Base-by-base conservation (phyloP, 2,888 invertebrate species). In the Hyppa rectilinea region DNA sequence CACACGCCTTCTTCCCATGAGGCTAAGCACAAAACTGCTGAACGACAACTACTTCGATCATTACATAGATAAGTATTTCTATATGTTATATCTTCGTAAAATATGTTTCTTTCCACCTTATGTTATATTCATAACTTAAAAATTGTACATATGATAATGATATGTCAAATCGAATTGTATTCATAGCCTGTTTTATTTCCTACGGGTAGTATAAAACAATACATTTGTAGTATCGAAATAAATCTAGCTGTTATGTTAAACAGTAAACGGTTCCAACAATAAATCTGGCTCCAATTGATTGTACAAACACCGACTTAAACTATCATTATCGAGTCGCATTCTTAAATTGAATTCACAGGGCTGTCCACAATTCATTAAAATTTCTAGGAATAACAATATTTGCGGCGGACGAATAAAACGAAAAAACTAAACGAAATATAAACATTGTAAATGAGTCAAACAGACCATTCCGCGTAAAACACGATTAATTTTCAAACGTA, bases 301-400 rank as follows among this genome's bases (percentile, higher is more conserved):
- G 66, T 69, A 73, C 71, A 73, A 79, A 80, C 81, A 78, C 71
- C 65, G 72, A 81, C 72, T 79, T 77, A 73, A 78, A 80, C 82
- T 76, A 77, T 75, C 70, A 78, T 78, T 83, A 80, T 85, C 70
- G 71, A 78, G 61, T 70, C 62, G 53, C 65, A 70, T 71, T 71
- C 75, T 82, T 80, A 68, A 82, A 82, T 85, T 78, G 66, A 74
- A 73, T 79, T 75, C 49, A 36, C 71, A 82, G 83, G 87, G 84
- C 34, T 85, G 87, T 23, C 73, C 9, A 10, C 20, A 23, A 50
- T 17, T 40, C 2, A 49, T 36, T 23, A 12, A n/a, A 17, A 36
- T 58, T 58, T 43, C 2, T 17, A 9, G 9, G 43, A 58, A 29
- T 36, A 17, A 29, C 14, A n/a, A n/a, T n/a, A n/a, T n/a, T n/a